A percentile compares a stretch with the other conserved stretches of the same genome.
Evolutionary conservation across 53 echinoderm and acorn worm species (phyloP).

Genomic region (Paracentrotus lividus): DNA sequence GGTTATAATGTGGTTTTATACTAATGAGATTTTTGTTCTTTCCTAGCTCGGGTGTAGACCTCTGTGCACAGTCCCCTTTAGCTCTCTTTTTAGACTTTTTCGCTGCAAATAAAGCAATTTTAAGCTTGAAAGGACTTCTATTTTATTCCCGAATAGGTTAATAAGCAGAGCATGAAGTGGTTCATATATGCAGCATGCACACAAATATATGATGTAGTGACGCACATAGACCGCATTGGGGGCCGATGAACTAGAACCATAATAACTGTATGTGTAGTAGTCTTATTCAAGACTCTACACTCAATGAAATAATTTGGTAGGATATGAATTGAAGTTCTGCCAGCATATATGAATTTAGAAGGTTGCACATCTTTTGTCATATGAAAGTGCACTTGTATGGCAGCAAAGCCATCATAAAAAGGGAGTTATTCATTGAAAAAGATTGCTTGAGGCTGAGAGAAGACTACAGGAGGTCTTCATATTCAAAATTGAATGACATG

Average conservation of each 20-base stretch:
- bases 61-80: not conserved
- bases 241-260: slow-evolving; percentile 49
- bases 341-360: not conserved
- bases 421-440: not conserved
- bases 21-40: slow-evolving; percentile 29
- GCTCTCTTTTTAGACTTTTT: slow-evolving; percentile 25
- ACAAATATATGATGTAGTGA: slow-evolving; percentile 29
- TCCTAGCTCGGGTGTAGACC: not conserved
- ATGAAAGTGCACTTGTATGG: not conserved
- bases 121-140: slow-evolving; percentile 48
- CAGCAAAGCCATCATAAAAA: not conserved
- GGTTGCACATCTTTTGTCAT: not conserved
- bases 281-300: not conserved
- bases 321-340: not conserved
- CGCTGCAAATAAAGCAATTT: slow-evolving; percentile 62
- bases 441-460: not conserved
- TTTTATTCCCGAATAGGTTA: slow-evolving; percentile 30
- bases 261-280: slow-evolving; percentile 22
- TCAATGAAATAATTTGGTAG: not conserved
- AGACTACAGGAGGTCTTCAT: not conserved
- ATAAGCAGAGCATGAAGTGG: slow-evolving; percentile 61
- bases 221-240: slow-evolving; percentile 11
- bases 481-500: too few relatives aligned
- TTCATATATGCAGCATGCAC: slow-evolving; percentile 18
- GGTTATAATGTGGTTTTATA: slow-evolving; percentile 44